phyloP scores from a whole-genome alignment of 2,888 invertebrate species.

The Sussaba pulchella region DNA sequence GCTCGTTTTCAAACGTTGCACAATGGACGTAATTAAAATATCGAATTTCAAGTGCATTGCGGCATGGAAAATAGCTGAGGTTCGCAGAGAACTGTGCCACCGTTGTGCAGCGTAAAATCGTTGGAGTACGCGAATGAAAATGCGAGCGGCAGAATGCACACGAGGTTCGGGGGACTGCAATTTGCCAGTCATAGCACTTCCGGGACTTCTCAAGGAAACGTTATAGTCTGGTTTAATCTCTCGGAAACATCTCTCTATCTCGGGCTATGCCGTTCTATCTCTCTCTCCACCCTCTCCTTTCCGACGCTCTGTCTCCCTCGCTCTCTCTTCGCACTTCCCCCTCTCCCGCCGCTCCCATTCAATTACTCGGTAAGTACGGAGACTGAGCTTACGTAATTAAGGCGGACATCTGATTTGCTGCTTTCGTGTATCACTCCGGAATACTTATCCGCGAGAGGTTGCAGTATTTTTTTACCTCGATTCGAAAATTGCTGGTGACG shows the following conservation, averaged over 20 bases:
- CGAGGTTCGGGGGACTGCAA: constrained; percentile 60
- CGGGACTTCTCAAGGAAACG: constrained; percentile 67
- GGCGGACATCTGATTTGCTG: constrained; percentile 65
- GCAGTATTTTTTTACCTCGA: constrained; percentile 3
- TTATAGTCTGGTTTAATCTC: constrained; percentile 67
- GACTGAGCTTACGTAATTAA: constrained; percentile 65
- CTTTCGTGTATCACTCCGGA: constrained; percentile 52
- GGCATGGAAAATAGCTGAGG: constrained; percentile 25
- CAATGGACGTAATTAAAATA: background rate
- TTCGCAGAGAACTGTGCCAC: constrained; percentile 27
- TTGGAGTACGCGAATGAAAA: constrained; percentile 48
- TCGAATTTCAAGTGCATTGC: constrained; percentile 1
- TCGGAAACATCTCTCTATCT: constrained; percentile 61
- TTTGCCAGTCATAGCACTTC: constrained; percentile 67
- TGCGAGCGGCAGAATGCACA: constrained; percentile 55
- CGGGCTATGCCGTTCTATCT: constrained; percentile 1
- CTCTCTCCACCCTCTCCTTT: background rate
- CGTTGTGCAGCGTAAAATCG: too few relatives aligned
- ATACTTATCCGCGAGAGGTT: constrained; percentile 40
- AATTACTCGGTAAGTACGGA: constrained; percentile 65
- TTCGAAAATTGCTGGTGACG: too few relatives aligned
- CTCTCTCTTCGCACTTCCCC: constrained; percentile 21
- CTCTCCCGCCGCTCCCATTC: constrained; percentile 46
- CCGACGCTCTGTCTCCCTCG: constrained; percentile 33
- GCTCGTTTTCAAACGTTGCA: background rate